Evolutionary conservation across 2,888 invertebrate species (phyloP).

Genomic region (Creontiades dilutus): DNA sequence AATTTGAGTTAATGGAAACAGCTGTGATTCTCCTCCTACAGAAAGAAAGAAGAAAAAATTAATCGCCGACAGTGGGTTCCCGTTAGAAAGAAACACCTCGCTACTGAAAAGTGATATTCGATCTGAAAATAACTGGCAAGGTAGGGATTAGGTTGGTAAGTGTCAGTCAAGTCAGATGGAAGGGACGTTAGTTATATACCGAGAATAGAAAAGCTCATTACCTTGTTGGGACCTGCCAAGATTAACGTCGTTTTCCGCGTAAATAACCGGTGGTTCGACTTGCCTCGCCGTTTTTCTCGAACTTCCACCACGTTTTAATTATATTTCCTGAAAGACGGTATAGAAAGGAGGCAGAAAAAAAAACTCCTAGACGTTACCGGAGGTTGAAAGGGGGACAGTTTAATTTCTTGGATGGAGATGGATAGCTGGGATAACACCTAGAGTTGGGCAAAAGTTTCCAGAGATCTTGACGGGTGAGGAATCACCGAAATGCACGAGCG

Average conservation of each 20-base stretch:
- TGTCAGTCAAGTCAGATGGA: conserved; percentile 47
- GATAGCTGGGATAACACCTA: conserved; percentile 39
- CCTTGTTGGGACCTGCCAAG: conserved; percentile 55
- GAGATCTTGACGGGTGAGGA: neutral
- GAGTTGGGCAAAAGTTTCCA: neutral
- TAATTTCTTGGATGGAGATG: conserved; percentile 38
- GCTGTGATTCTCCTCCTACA: conserved; percentile 16
- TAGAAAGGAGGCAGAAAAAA: neutral
- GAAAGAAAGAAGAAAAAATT: conserved; percentile 49
- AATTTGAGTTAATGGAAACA: conserved; percentile 47
- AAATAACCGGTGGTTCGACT: neutral
- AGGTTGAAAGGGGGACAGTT: conserved; percentile 43
- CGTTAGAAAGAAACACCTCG: neutral
- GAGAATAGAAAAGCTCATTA: conserved; percentile 61
- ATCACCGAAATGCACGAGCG: no score
- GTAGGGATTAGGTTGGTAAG: conserved; percentile 28
- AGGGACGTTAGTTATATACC: conserved; percentile 21
- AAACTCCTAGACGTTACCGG: neutral
- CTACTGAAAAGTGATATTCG: conserved; percentile 46
- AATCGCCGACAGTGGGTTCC: conserved; percentile 37
- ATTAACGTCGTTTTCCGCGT: conserved; percentile 38
- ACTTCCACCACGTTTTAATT: conserved; percentile 3
- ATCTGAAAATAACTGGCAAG: conserved; percentile 53
- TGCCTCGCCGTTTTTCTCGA: neutral
- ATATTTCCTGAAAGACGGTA: neutral